phyloP scores from a whole-genome alignment of 2,113 vertebrate genomes.

The Neolamprologus ventralis region DNA sequence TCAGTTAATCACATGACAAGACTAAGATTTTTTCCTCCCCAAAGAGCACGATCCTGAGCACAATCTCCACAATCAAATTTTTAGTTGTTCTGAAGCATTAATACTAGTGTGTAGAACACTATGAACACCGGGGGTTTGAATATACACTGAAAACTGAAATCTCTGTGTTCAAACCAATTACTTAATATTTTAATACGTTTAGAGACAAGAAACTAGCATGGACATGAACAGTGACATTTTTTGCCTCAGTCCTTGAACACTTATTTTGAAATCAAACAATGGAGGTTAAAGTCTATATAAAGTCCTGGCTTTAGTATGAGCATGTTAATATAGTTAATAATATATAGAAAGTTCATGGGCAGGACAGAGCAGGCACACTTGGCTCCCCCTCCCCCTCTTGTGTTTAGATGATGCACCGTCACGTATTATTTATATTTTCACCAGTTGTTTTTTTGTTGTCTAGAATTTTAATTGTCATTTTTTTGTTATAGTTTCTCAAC shows the following conservation, averaged over 20 bases:
- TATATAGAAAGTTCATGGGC: background rate
- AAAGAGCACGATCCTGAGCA: background rate
- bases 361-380: background rate
- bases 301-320: background rate
- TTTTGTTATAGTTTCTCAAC: background rate
- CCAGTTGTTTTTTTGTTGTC: background rate
- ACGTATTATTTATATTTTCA: background rate
- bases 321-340: background rate
- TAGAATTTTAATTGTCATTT: background rate
- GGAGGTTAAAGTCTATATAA: background rate
- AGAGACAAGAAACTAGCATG: background rate
- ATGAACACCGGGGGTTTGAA: background rate
- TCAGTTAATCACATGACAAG: background rate
- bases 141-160: background rate
- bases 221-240: background rate
- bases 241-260: background rate
- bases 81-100: background rate
- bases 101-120: background rate
- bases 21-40: background rate
- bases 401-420: fast-evolving
- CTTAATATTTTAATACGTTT: background rate
- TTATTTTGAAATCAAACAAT: background rate
- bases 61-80: background rate
- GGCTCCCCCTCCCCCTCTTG: background rate
- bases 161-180: background rate